Conservation (phyloP, 2,113 vertebrate genomes). For the Pelvicachromis taeniatus region DNA sequence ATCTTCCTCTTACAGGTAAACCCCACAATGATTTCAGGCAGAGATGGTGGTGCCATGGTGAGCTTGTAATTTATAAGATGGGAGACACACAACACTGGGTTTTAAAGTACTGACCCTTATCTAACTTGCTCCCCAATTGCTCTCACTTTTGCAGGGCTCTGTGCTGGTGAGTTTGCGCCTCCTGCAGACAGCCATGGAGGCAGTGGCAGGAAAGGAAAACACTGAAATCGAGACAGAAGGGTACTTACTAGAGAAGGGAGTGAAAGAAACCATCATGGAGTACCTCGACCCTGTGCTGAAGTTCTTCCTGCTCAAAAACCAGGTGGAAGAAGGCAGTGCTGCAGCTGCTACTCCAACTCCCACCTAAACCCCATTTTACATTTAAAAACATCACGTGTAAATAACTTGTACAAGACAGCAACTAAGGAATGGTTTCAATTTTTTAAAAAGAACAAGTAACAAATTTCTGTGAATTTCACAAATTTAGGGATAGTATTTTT, state of each 20-base stretch:
- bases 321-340: slow-evolving; percentile 56
- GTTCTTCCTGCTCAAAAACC: slow-evolving; percentile 69
- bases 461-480: slow-evolving; percentile 18
- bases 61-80: neutral
- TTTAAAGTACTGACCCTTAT: neutral
- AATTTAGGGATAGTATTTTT: neutral
- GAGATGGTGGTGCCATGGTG: neutral
- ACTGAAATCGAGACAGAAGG: slow-evolving; percentile 79
- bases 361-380: slow-evolving; percentile 24
- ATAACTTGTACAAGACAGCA: slow-evolving; percentile 24
- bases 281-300: slow-evolving; percentile 54
- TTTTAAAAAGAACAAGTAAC: neutral
- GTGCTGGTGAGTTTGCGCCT: slow-evolving; percentile 83
- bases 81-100: neutral
- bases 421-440: neutral
- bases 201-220: slow-evolving; percentile 75
- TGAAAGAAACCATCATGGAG: slow-evolving; percentile 76
- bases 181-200: slow-evolving; percentile 82
- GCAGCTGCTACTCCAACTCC: neutral
- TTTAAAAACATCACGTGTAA: slow-evolving; percentile 23
- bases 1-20: slow-evolving; percentile 77
- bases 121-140: neutral
- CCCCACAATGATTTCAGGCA: neutral
- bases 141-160: slow-evolving; percentile 54
- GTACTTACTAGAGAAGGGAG: slow-evolving; percentile 78